phyloP scores from a whole-genome alignment of 2,888 invertebrate genomes.

The Nebria brevicollis region DNA sequence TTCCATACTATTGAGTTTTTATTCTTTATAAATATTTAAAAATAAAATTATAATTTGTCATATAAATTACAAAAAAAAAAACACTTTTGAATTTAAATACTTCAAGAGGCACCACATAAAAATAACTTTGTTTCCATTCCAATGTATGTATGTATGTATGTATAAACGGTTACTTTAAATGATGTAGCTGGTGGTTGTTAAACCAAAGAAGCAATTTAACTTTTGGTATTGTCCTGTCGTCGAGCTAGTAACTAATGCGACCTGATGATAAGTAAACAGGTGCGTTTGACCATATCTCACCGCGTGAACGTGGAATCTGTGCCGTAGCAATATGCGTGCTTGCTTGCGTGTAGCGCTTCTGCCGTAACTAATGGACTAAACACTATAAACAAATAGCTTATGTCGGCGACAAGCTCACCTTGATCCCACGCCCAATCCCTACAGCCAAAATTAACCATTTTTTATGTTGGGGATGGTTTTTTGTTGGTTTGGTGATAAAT shows the following conservation, averaged over 20 bases:
- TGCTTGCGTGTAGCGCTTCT: background rate
- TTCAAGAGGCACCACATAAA: background rate
- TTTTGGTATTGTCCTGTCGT: slow-evolving; percentile 29
- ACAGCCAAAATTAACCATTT: background rate
- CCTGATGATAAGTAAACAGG: slow-evolving; percentile 21
- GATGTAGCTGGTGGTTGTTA: slow-evolving; percentile 7
- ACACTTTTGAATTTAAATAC: background rate
- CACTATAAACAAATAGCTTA: slow-evolving; percentile 14
- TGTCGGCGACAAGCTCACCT: background rate
- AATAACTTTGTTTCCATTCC: background rate
- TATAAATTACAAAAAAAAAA: too few relatives aligned
- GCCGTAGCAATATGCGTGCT: background rate
- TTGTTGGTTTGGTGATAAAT: background rate
- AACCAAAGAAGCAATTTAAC: slow-evolving; percentile 20
- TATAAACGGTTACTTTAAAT: slow-evolving; percentile 5
- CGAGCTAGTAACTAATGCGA: slow-evolving; percentile 11
- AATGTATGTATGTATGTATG: background rate
- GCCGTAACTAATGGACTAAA: slow-evolving; percentile 14
- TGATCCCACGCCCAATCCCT: slow-evolving; percentile 9
- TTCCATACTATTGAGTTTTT: too few relatives aligned
- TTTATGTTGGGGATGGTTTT: background rate
- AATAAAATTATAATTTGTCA: too few relatives aligned
- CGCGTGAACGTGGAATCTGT: background rate
- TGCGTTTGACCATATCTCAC: slow-evolving; percentile 19
- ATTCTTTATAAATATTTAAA: too few relatives aligned